phyloP scores from a whole-genome alignment of 2,113 vertebrate species.

The Daubentonia madagascariensis region DNA sequence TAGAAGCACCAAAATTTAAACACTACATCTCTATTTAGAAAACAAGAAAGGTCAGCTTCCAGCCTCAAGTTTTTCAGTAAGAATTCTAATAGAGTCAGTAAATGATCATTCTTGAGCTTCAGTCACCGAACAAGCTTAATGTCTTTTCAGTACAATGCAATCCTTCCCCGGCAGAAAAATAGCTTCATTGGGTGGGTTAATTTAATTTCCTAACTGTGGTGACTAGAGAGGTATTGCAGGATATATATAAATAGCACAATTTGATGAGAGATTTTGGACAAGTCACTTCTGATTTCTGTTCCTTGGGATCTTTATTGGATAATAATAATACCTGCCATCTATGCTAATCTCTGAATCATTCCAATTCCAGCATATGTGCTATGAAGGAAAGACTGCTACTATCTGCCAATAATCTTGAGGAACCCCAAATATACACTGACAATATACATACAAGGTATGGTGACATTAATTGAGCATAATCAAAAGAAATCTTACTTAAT shows the following conservation, averaged over 20 bases:
- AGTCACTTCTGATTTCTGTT: conserved; percentile 60
- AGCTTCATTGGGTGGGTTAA: conserved; percentile 16
- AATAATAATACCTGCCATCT: conserved; percentile 40
- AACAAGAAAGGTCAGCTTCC: conserved; percentile 25
- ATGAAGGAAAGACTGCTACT: neutral
- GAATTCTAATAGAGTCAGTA: conserved; percentile 28
- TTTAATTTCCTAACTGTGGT: neutral
- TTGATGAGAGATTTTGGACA: conserved; percentile 51
- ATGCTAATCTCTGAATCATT: conserved; percentile 5
- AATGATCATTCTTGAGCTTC: conserved; percentile 14
- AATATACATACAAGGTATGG: neutral
- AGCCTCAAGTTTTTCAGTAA: neutral
- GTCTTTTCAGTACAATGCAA: neutral
- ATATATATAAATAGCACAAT: conserved; percentile 23
- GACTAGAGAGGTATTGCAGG: neutral
- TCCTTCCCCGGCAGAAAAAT: conserved; percentile 44
- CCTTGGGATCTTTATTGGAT: conserved; percentile 41
- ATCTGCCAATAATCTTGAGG: neutral
- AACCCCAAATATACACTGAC: neutral
- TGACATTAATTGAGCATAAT: conserved; percentile 13
- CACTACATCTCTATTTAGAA: conserved; percentile 23
- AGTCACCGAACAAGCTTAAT: neutral
- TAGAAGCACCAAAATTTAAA: conserved; percentile 7
- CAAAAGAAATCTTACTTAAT: conserved; percentile 43
- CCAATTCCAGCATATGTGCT: neutral